Evolutionary conservation across 2,113 vertebrate species (phyloP).

Genomic region (Mormyrus iriodes): DNA sequence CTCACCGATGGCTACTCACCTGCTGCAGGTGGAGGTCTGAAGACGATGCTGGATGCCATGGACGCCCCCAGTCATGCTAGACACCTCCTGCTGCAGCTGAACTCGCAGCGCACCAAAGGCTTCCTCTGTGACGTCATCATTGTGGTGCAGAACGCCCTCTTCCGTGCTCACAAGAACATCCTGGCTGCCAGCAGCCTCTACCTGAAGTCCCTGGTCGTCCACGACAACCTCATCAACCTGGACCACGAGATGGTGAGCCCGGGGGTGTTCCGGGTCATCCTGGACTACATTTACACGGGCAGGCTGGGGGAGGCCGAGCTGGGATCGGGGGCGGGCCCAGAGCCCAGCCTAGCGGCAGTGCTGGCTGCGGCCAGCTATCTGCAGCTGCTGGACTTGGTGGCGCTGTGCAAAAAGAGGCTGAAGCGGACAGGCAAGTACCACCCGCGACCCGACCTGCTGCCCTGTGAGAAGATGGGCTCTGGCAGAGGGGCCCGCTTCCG

Average conservation of each 20-base stretch:
- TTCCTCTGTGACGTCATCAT: conserved; percentile 99
- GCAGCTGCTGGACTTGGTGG: conserved; percentile 92
- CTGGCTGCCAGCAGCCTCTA: conserved; percentile 98
- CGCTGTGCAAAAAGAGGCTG: conserved; percentile 91
- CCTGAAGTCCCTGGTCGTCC: conserved; percentile 97
- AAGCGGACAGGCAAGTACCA: conserved; percentile 89
- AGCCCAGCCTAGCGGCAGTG: conserved; percentile 80
- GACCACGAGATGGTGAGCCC: conserved; percentile 99
- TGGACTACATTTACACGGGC: conserved; percentile 98
- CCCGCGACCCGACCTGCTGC: conserved; percentile 73
- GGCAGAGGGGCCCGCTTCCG: conserved; percentile 64
- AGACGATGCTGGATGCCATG: conserved; percentile 96
- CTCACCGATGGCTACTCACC: conserved; percentile 48
- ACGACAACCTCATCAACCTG: conserved; percentile 98
- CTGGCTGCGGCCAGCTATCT: conserved; percentile 94
- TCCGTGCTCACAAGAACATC: conserved; percentile 98
- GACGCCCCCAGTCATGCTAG: conserved; percentile 95
- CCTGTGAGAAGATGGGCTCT: conserved; percentile 69
- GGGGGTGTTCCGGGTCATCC: conserved; percentile 88
- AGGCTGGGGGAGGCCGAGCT: conserved; percentile 79
- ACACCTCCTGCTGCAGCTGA: conserved; percentile 97
- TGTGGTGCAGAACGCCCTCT: conserved; percentile 98
- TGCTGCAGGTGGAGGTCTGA: conserved; percentile 77
- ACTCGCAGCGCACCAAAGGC: conserved; percentile 96
- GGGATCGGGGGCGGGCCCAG: conserved; percentile 64